These are phyloP conservation scores for Rhorus exstirpatorius DNA, from an alignment of 2,888 invertebrate genomes.

Conservation along the genomic window DNA sequence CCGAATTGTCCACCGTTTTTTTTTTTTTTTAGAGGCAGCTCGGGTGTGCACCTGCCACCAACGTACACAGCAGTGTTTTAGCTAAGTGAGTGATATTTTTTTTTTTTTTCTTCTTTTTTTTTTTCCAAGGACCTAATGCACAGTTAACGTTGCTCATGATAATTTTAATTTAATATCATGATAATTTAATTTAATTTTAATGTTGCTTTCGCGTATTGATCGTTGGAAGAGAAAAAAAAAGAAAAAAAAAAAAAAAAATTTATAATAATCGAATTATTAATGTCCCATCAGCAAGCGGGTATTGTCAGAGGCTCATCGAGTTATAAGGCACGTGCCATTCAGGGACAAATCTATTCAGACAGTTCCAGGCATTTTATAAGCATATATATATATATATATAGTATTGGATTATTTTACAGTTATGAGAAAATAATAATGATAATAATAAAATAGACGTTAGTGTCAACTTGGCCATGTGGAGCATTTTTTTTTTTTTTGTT, in stretches of 20 bases:
- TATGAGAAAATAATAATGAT: slow-evolving; percentile 62
- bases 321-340: slow-evolving; percentile 82
- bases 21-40: slow-evolving; percentile 80
- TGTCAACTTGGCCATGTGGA: slow-evolving; percentile 86
- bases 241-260: slow-evolving; percentile 53
- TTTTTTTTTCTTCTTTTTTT: too few species aligned
- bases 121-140: slow-evolving; percentile 64
- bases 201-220: slow-evolving; percentile 71
- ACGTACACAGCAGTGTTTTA: slow-evolving; percentile 78
- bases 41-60: slow-evolving; percentile 86
- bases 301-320: slow-evolving; percentile 82
- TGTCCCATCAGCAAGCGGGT: slow-evolving; percentile 84
- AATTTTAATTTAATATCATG: too few species aligned
- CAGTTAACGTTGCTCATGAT: slow-evolving; percentile 71
- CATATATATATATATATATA: slow-evolving; percentile 69
- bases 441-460: slow-evolving; percentile 80
- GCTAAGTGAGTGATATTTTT: slow-evolving; percentile 77
- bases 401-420: slow-evolving; percentile 70
- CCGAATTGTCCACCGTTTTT: slow-evolving; percentile 73
- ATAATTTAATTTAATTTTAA: too few species aligned
- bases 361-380: slow-evolving; percentile 84
- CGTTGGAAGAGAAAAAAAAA: slow-evolving; percentile 21
- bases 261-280: slow-evolving; percentile 74
- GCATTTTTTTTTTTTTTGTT: slow-evolving; percentile 80
- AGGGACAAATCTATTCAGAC: slow-evolving; percentile 79